Conservation (phyloP, 2,797 vertebrate species). For the Coregonus ussuriensis region DNA sequence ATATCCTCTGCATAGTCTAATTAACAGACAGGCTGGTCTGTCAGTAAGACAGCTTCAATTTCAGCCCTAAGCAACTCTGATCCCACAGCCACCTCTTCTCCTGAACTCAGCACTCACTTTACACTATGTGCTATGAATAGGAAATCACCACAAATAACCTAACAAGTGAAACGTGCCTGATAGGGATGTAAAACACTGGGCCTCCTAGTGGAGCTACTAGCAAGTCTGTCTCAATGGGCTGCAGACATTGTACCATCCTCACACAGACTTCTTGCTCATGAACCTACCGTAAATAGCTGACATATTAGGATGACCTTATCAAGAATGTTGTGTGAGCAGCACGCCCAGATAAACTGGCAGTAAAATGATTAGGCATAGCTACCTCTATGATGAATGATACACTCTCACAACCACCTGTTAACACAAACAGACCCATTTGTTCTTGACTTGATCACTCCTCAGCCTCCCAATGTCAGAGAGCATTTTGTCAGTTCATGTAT, state of each 20-base stretch:
- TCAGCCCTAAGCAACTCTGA: neutral
- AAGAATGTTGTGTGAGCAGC: neutral
- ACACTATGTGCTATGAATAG: neutral
- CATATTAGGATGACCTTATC: neutral
- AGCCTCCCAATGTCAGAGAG: conserved; percentile 1
- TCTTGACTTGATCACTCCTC: neutral
- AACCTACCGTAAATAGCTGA: neutral
- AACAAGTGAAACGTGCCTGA: neutral
- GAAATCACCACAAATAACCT: neutral
- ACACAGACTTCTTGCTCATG: neutral
- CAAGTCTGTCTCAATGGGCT: neutral
- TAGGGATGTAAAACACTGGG: neutral
- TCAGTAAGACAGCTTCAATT: conserved; percentile 13
- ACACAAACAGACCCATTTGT: neutral
- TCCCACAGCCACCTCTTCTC: neutral
- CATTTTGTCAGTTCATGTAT: conserved; percentile 19
- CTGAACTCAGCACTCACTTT: neutral
- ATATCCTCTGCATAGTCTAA: neutral
- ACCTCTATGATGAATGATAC: neutral
- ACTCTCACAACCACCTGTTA: neutral
- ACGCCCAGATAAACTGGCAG: neutral
- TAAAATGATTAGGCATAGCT: neutral
- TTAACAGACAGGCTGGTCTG: conserved; percentile 9
- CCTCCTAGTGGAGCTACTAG: no score
- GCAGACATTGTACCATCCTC: neutral